Percentiles rank a stretch among this genome's conserved stretches.
These are phyloP conservation scores for Ptilorrhoa leucosticta DNA, from an alignment of 2,113 vertebrate genomes.

Conservation along the genomic window DNA sequence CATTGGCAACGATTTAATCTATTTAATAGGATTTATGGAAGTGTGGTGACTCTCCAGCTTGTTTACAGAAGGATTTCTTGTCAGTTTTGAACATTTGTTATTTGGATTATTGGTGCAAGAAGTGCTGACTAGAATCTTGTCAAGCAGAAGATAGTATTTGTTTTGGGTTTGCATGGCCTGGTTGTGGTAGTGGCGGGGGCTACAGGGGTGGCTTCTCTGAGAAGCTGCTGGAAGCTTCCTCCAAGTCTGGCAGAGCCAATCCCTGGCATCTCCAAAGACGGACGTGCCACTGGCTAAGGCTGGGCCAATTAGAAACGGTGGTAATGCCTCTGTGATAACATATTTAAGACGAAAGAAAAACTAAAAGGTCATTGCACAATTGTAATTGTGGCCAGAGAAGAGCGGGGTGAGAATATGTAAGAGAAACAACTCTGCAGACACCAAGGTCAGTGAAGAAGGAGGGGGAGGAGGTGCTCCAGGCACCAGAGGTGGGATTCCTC, in stretches of 20 bases:
- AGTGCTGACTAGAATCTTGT: not conserved
- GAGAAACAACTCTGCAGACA: not conserved
- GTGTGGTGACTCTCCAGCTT: not conserved
- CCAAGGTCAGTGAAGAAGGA: not conserved
- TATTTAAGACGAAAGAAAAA: not conserved
- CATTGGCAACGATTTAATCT: not conserved
- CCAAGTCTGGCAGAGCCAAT: not conserved
- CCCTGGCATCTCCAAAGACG: not conserved
- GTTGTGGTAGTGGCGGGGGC: accelerated
- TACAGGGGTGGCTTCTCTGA: not conserved
- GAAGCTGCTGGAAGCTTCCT: not conserved
- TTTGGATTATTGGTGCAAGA: not conserved
- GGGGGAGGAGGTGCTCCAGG: not conserved
- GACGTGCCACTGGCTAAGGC: accelerated
- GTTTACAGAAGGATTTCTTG: not conserved
- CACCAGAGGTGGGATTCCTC: not conserved
- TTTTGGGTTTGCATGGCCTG: not conserved
- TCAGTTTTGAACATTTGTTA: not conserved
- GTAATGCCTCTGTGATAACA: accelerated
- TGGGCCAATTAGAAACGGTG: not conserved
- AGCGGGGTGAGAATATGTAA: not conserved
- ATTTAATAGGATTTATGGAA: not conserved
- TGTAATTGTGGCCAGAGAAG: not conserved
- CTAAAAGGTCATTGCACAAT: accelerated
- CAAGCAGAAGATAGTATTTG: not conserved